A percentile compares a stretch with the other conserved stretches of the same genome.
phyloP scores from a whole-genome alignment of 2,113 vertebrate species.

The Epinephelus fuscoguttatus region DNA sequence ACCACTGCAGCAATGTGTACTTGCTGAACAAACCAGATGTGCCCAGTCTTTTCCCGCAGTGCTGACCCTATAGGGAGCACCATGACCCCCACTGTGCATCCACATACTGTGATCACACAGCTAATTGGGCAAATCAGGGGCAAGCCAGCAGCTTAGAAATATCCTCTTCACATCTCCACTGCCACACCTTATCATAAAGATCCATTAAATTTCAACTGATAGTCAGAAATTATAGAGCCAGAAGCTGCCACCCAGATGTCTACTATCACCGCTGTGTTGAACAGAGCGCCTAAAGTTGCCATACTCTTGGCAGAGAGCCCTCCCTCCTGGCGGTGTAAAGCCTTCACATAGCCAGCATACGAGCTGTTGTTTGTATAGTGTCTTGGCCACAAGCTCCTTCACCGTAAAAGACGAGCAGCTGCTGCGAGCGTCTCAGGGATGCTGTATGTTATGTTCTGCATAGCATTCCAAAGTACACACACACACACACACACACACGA shows the following conservation, averaged over 20 bases:
- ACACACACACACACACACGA: neutral
- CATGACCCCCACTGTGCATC: neutral
- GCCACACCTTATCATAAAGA: neutral
- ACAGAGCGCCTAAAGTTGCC: conserved; percentile 12
- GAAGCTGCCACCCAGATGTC: neutral
- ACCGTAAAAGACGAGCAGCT: conserved; percentile 52
- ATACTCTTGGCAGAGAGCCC: conserved; percentile 22
- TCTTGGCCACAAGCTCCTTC: conserved; percentile 14
- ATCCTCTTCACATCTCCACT: neutral
- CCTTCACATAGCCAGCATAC: neutral
- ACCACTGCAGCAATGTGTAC: neutral
- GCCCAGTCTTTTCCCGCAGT: neutral
- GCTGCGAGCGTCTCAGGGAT: conserved; percentile 45
- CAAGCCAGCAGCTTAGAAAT: neutral
- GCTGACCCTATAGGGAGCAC: neutral
- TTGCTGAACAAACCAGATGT: neutral
- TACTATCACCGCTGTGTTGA: neutral
- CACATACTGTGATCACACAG: neutral
- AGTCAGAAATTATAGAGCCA: neutral
- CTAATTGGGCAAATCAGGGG: neutral
- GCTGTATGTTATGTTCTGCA: conserved; percentile 21
- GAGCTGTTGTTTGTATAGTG: conserved; percentile 52
- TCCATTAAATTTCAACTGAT: neutral
- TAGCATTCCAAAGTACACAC: conserved; percentile 33
- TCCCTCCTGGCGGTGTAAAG: conserved; percentile 1